Evolutionary conservation across 2,888 invertebrate species (phyloP).

Genomic region (Chorisops tibialis): DNA sequence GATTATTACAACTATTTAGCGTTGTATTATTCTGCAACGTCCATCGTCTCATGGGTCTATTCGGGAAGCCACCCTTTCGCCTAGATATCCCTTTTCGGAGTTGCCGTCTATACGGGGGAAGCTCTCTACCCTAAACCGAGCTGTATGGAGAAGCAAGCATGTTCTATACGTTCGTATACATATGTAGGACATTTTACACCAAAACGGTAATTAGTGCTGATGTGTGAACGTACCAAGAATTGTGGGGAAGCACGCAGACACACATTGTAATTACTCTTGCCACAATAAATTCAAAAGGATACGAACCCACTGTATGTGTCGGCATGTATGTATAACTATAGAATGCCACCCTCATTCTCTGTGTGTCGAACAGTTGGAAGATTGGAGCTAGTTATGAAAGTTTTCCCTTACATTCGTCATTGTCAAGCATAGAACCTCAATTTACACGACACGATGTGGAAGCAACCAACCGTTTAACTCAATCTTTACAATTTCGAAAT

Average conservation of each 20-base stretch:
- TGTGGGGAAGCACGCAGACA: constrained; percentile 21
- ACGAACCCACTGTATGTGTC: no score
- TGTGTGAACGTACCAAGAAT: constrained; percentile 27
- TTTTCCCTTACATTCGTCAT: constrained; percentile 20
- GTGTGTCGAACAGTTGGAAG: not conserved
- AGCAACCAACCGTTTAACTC: constrained; percentile 22
- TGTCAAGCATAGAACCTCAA: constrained; percentile 22
- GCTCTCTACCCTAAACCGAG: not conserved
- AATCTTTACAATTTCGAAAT: constrained; percentile 19
- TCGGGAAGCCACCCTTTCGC: constrained; percentile 16
- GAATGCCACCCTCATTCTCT: no score
- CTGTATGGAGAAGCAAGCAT: not conserved
- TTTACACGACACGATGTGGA: constrained; percentile 21
- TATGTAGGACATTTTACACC: constrained; percentile 5
- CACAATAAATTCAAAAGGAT: no score
- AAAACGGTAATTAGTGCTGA: constrained; percentile 29
- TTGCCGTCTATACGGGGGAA: not conserved
- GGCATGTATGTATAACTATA: no score
- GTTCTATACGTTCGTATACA: no score
- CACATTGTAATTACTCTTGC: constrained; percentile 21
- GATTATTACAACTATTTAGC: constrained; percentile 34
- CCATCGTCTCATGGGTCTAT: constrained; percentile 23
- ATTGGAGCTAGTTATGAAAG: constrained; percentile 23
- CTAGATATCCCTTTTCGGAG: constrained; percentile 6
- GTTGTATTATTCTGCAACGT: constrained; percentile 28